These are phyloP conservation scores for Spilarctia lutea DNA, from an alignment of 2,888 invertebrate species.

Conservation along the genomic window DNA sequence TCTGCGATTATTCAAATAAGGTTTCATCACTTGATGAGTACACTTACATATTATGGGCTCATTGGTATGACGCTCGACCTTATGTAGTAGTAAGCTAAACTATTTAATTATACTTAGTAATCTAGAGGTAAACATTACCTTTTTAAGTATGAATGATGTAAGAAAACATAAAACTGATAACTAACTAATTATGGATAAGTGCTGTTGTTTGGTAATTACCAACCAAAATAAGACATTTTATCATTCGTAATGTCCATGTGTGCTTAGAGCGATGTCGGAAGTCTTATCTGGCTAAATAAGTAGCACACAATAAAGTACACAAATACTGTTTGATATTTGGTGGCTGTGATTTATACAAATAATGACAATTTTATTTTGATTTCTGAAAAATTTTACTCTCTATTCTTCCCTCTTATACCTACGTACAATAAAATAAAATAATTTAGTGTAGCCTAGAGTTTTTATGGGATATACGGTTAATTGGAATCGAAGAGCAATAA, in stretches of 20 bases:
- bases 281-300: constrained; percentile 56
- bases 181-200: constrained; percentile 47
- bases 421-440: neutral
- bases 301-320: constrained; percentile 22
- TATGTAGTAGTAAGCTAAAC: neutral
- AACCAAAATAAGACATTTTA: constrained; percentile 68
- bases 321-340: neutral
- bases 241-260: constrained; percentile 66
- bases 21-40: neutral
- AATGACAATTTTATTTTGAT: neutral
- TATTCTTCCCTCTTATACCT: neutral
- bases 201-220: constrained; percentile 52
- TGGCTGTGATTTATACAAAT: neutral
- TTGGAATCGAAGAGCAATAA: neutral
- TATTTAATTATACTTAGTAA: constrained; percentile 7
- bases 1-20: neutral
- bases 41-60: neutral
- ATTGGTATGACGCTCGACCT: neutral
- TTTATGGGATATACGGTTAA: neutral
- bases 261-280: constrained; percentile 56
- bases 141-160: constrained; percentile 8
- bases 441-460: neutral
- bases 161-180: constrained; percentile 30
- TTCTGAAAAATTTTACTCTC: neutral
- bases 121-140: constrained; percentile 17